Evolutionary conservation across 2,113 vertebrate genomes (phyloP).

Genomic region (Phrynocephalus versicolor): DNA sequence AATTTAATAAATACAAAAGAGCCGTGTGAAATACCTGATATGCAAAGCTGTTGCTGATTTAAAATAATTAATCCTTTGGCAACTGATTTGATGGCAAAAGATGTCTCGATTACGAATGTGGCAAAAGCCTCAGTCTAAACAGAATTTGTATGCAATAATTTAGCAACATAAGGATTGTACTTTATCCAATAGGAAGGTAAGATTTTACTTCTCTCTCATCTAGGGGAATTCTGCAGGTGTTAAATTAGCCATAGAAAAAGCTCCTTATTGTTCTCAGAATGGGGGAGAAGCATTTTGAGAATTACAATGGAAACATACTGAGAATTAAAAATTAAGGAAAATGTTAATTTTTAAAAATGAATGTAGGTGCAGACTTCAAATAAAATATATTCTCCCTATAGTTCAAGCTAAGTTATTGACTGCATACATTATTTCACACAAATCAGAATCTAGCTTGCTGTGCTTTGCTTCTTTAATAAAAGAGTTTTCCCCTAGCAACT

Average conservation of each 20-base stretch:
- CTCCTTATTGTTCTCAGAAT: conserved; percentile 60
- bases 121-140: conserved; percentile 38
- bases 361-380: conserved; percentile 61
- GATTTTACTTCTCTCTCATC: conserved; percentile 47
- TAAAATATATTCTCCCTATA: conserved; percentile 56
- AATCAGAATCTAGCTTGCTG: conserved; percentile 41
- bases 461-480: conserved; percentile 37
- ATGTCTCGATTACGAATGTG: conserved; percentile 22
- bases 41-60: conserved; percentile 13
- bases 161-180: conserved; percentile 30
- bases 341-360: conserved; percentile 64
- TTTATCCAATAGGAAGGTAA: background rate
- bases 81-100: conserved; percentile 39
- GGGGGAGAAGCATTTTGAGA: conserved; percentile 57
- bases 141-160: conserved; percentile 36
- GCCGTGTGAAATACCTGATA: background rate
- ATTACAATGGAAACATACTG: conserved; percentile 59
- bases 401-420: conserved; percentile 43
- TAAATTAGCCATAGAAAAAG: conserved; percentile 52
- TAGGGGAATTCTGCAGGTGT: conserved; percentile 63
- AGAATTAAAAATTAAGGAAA: conserved; percentile 60
- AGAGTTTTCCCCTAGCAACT: conserved; percentile 16
- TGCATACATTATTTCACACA: conserved; percentile 50
- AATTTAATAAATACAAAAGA: background rate
- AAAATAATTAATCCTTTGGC: conserved; percentile 27